Percentiles rank a stretch among this genome's conserved stretches.
These are phyloP conservation scores for Clarias gariepinus DNA, from an alignment of 2,113 vertebrate genomes.

Conservation along the genomic window DNA sequence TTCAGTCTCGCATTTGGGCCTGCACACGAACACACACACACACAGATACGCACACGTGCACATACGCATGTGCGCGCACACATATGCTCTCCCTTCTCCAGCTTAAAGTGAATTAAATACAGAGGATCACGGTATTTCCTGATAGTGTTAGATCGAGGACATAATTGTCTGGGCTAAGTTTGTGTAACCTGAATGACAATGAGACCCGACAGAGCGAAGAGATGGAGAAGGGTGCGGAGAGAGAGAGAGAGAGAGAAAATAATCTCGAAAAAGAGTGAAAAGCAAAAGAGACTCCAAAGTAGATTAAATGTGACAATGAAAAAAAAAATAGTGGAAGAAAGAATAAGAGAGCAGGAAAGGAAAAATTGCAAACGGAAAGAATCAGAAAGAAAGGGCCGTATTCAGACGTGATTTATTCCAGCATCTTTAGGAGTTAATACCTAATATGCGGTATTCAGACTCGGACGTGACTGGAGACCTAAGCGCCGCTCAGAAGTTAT, in stretches of 20 bases:
- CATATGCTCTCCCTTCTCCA: slow-evolving; percentile 10
- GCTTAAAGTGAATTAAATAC: slow-evolving; percentile 46
- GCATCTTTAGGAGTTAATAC: background rate
- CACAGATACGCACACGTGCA: slow-evolving; percentile 27
- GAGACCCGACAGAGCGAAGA: slow-evolving; percentile 30
- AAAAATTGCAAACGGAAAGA: slow-evolving; percentile 2
- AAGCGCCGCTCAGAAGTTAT: background rate
- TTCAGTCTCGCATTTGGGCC: slow-evolving; percentile 17
- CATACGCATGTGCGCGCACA: slow-evolving; percentile 22
- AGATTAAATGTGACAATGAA: slow-evolving; percentile 3
- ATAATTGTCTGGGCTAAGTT: slow-evolving; percentile 48
- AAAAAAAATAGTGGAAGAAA: background rate
- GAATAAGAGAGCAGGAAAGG: background rate
- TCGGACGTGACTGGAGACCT: background rate
- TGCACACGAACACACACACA: slow-evolving; percentile 30
- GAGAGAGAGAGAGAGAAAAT: slow-evolving; percentile 1
- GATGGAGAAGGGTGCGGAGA: slow-evolving; percentile 8
- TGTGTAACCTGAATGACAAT: slow-evolving; percentile 52
- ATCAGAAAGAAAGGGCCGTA: background rate
- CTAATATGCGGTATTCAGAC: background rate
- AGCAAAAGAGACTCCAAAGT: background rate
- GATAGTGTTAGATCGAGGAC: slow-evolving; percentile 52
- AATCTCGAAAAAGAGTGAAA: background rate
- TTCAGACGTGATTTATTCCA: background rate
- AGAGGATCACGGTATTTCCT: slow-evolving; percentile 38